Base-by-base conservation (phyloP, 1,140 invertebrate species). In the Coptotermes formosanus region DNA sequence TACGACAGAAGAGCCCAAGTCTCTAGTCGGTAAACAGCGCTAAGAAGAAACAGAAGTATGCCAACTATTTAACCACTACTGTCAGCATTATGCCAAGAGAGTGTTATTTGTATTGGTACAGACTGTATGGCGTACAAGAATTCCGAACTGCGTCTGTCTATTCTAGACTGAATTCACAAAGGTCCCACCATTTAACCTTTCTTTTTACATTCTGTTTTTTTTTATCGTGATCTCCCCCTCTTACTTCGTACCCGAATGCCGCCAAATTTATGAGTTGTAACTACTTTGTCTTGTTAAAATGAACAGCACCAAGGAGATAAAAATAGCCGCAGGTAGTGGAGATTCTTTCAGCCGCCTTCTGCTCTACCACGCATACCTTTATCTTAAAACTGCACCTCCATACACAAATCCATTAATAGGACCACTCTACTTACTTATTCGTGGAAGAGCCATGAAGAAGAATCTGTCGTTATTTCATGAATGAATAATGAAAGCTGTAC, bases 211-310 rank as follows among this genome's bases (percentile, higher is more conserved):
- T 64, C 59, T 12, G 38, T 38, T 19, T 64, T 64, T n/a, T 64
- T 64, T 64, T 64, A 64, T 64, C 59, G 21, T 23, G 59, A 64
- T 64, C 59, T 23, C 59, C 19, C 59, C 59, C 4, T 64, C 59
- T 64, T 64, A 12, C 59, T 64, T 64, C 59, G 59, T 64, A 64
- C 12, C 19, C 59, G 59, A 64, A 64, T 64, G 59, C 59, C 59
- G 59, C 59, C 59, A 64, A 64, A 64, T 64, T 64, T 64, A 64
- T 64, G 59, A 64, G 59, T 64, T 64, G 59, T 64, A 64, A 64
- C 59, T 19, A 64, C 59, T 64, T 64, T 64, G 59, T 64, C 59
- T 64, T 64, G 59, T 64, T 64, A 64, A 64, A 64, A 12, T 64
- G 59, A 64, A 64, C 59, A 64, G 21, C 59, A 64, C 59, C 59